Evolutionary conservation across 2,113 vertebrate genomes (phyloP).

Genomic region (Noturus placidus): DNA sequence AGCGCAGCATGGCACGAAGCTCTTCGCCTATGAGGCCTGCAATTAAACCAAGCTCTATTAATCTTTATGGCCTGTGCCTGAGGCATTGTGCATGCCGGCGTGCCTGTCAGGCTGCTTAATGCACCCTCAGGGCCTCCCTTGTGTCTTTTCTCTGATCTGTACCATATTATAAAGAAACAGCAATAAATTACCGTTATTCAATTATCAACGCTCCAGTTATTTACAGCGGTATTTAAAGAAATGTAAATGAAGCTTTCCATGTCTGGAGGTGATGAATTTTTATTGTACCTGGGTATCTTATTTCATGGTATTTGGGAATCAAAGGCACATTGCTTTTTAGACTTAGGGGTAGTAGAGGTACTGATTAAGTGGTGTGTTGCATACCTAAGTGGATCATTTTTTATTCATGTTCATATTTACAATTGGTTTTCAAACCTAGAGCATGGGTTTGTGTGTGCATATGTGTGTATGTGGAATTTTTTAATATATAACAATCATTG

Average conservation of each 20-base stretch:
- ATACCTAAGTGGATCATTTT: conserved; percentile 48
- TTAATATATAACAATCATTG: neutral
- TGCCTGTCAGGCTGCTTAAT: conserved; percentile 63
- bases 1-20: conserved; percentile 50
- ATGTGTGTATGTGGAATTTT: neutral
- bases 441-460: neutral
- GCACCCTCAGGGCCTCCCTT: conserved; percentile 47
- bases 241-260: conserved; percentile 61
- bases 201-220: conserved; percentile 64
- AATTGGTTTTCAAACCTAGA: neutral
- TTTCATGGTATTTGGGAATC: conserved; percentile 63
- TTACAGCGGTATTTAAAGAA: conserved; percentile 61
- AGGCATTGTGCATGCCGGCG: conserved; percentile 48
- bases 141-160: conserved; percentile 24
- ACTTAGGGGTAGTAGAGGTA: conserved; percentile 42
- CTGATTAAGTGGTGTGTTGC: conserved; percentile 38
- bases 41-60: conserved; percentile 73
- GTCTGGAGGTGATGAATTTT: conserved; percentile 63
- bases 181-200: conserved; percentile 65
- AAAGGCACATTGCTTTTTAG: conserved; percentile 52
- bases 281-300: conserved; percentile 60
- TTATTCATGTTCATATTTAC: conserved; percentile 38
- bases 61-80: conserved; percentile 66
- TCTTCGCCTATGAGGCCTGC: conserved; percentile 58
- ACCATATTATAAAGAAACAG: conserved; percentile 54